Conservation (phyloP, 2,888 invertebrate species). For the Melipona bicolor region DNA sequence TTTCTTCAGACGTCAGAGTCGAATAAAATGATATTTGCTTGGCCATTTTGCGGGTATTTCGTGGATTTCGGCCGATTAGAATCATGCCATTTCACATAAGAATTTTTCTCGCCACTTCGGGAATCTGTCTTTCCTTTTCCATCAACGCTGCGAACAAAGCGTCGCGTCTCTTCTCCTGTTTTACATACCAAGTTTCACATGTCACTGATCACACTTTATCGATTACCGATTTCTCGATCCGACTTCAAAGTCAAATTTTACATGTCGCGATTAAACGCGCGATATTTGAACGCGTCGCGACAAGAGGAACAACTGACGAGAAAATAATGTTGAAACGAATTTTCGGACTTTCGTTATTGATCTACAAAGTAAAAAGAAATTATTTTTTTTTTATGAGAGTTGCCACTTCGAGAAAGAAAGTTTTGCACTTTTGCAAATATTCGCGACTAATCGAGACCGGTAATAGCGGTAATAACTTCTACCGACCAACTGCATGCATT, state of each 20-base stretch:
- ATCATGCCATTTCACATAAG: conserved; percentile 2
- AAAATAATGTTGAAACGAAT: background rate
- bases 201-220: conserved; percentile 28
- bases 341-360: background rate
- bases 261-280: background rate
- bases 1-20: conserved; percentile 80
- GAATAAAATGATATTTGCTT: conserved; percentile 77
- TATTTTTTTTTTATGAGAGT: background rate
- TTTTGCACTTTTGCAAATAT: conserved; percentile 14
- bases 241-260: background rate
- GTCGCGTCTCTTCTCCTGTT: conserved; percentile 42
- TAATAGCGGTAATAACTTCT: conserved; percentile 51
- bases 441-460: conserved; percentile 61
- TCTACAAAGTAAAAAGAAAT: background rate
- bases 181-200: conserved; percentile 34
- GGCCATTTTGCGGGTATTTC: conserved; percentile 52
- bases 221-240: background rate
- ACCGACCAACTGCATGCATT: conserved; percentile 45
- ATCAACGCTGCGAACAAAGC: conserved; percentile 21
- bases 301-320: background rate
- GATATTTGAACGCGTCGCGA: background rate
- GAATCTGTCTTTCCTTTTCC: conserved; percentile 33
- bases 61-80: conserved; percentile 23
- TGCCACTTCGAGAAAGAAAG: background rate
- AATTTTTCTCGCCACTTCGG: background rate